These are phyloP conservation scores for Harmothoe impar DNA, from an alignment of 2,888 invertebrate species.

Conservation along the genomic window DNA sequence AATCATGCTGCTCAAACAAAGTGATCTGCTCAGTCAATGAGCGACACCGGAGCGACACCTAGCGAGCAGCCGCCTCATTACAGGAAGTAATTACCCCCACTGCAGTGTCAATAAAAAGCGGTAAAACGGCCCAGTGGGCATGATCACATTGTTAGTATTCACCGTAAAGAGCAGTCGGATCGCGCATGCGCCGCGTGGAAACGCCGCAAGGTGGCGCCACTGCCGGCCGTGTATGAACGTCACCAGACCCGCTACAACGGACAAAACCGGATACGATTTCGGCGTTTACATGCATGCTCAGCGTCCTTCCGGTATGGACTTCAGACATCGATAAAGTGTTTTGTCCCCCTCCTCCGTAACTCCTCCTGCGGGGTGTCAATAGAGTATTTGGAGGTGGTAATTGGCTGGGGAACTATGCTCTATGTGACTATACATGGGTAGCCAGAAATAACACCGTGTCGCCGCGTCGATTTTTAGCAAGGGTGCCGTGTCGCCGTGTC, in stretches of 20 bases:
- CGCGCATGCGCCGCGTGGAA: neutral
- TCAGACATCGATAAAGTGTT: too few species aligned
- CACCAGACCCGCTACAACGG: neutral
- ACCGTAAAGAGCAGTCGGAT: constrained; percentile 2
- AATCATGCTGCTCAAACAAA: constrained; percentile 21
- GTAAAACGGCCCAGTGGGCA: constrained; percentile 10
- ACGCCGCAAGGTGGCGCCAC: constrained; percentile 23
- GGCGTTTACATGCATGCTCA: neutral
- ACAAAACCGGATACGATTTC: neutral
- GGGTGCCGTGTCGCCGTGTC: too few species aligned
- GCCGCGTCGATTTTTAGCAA: too few species aligned
- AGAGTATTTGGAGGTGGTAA: too few species aligned
- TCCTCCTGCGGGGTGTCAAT: too few species aligned
- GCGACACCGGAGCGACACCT: constrained; percentile 9
- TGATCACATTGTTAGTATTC: constrained; percentile 34
- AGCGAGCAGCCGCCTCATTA: neutral
- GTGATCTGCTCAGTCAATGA: neutral
- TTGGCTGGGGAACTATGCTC: too few species aligned
- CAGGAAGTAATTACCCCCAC: neutral
- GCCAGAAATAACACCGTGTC: too few species aligned
- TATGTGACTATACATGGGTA: too few species aligned
- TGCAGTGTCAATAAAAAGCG: constrained; percentile 24
- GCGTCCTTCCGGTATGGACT: too few species aligned
- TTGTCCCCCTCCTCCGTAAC: too few species aligned
- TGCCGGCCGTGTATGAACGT: too few species aligned